These are phyloP conservation scores for Chanos chanos DNA, from an alignment of 2,797 vertebrate species.

Conservation along the genomic window DNA sequence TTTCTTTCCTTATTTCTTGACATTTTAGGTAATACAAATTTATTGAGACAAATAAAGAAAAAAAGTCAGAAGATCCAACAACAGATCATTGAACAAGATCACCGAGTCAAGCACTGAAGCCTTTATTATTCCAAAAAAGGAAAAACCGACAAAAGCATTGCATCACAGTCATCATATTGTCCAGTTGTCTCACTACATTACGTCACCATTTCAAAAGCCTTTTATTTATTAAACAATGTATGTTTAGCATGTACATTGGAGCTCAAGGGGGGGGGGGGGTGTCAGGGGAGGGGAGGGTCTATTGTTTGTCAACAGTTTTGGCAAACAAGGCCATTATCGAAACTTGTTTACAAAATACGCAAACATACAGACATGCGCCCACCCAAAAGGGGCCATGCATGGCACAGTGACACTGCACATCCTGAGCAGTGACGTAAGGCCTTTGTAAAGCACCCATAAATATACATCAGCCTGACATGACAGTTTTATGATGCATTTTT, in stretches of 20 bases:
- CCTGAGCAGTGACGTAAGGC: constrained; percentile 6
- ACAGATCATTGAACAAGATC: constrained; percentile 15
- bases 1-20: too few species aligned
- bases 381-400: constrained; percentile 71
- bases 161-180: constrained; percentile 44
- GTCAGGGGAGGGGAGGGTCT: too few species aligned
- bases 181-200: constrained; percentile 53
- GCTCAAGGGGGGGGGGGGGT: too few species aligned
- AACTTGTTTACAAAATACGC: constrained; percentile 54
- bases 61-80: not conserved
- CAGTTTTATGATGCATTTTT: constrained; percentile 13
- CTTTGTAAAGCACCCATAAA: not conserved
- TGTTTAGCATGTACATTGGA: too few species aligned
- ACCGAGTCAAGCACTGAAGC: constrained; percentile 60
- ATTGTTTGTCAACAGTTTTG: too few species aligned
- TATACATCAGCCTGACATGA: not conserved
- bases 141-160: constrained; percentile 64
- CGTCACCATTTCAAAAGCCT: constrained; percentile 57
- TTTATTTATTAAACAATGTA: constrained; percentile 61
- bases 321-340: too few species aligned
- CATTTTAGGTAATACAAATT: too few species aligned
- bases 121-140: constrained; percentile 72
- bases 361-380: constrained; percentile 74
- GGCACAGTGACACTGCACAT: constrained; percentile 45
- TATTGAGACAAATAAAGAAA: not conserved